Percentiles rank a stretch among this genome's conserved stretches.
These are phyloP conservation scores for Phocoena phocoena DNA, from an alignment of 2,113 vertebrate genomes.

Conservation along the genomic window DNA sequence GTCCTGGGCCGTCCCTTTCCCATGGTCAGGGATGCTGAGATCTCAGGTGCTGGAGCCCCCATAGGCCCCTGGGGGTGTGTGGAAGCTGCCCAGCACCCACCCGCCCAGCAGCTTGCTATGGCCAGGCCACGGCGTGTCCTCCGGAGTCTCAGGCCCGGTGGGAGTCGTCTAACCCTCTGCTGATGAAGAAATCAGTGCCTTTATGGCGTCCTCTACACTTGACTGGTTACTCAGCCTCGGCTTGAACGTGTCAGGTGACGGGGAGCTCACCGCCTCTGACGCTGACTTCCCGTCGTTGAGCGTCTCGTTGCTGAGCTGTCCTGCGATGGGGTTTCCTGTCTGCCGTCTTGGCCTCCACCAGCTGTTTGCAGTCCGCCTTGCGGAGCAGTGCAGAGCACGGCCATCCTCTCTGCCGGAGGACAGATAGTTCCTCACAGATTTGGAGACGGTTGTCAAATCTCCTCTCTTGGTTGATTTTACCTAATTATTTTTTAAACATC, in stretches of 20 bases:
- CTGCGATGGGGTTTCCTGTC: neutral
- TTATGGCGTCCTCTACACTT: neutral
- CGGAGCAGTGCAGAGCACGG: neutral
- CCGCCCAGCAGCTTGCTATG: neutral
- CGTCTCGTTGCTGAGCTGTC: neutral
- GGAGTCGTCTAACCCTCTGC: neutral
- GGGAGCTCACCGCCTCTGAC: no score
- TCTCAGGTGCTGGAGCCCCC: neutral
- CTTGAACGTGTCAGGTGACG: neutral
- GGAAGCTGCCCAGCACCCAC: neutral
- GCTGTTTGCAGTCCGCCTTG: no score
- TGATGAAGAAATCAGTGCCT: neutral
- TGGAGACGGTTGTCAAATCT: neutral
- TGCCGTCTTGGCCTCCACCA: rapidly evolving
- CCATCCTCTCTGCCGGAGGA: rapidly evolving
- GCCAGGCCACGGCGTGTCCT: neutral
- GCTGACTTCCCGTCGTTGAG: rapidly evolving
- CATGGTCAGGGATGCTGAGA: neutral
- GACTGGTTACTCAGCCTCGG: neutral
- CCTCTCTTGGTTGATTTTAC: neutral
- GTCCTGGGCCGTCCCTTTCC: neutral
- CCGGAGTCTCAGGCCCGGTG: neutral
- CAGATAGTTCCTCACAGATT: neutral
- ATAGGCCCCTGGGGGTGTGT: neutral
- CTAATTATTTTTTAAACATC: neutral